Evolutionary conservation across 2,113 vertebrate genomes (phyloP), one percentile per base, ranked within the genome.

Genomic region (Cinclus cinclus): DNA sequence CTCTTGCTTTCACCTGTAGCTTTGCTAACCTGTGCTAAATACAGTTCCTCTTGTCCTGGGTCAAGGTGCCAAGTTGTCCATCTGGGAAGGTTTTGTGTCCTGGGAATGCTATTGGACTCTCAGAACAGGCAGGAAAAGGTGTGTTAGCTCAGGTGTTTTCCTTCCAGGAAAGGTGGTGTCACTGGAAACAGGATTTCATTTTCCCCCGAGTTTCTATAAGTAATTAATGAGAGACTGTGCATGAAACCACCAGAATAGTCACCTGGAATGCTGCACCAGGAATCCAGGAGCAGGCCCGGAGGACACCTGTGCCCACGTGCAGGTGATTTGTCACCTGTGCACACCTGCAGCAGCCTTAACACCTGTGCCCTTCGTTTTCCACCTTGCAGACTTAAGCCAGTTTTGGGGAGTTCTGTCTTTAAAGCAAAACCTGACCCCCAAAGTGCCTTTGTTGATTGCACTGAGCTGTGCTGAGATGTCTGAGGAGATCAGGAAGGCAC

Each of bases 121-220:
- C 19, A 62, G 55, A 60, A 9, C 15, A 47, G n/a, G 25, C 78
- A 69, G 52, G 41, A 35, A 33, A 47, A 55, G 35, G 1, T 42
- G 35, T 62, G 3, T 31, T n/a, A 53, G 46, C 47, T 62, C 53
- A 60, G 69, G 53, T 64, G 22, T 37, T 65, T 28, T 37, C 86
- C 52, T 65, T 33, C 68, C 60, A 44, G 59, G 7, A 69, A 20
- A 50, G 53, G 4, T 27, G 9, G 3, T 28, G 28, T 25, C 64
- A 1, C 31, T 47, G 55, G 13, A 53, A n/a, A 13, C 7, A 44
- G 52, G 25, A 20, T 52, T 60, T 27, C 2, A 23, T 13, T 42
- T 44, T 3, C 2, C 5, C 3, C 13, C 1, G 5, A 17, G 12
- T 27, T 74, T 31, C 31, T 46, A 0, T 33, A 18, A 42, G 63